Percentiles rank a stretch among this genome's conserved stretches.
These are phyloP conservation scores for Meiosimyza platycephala DNA, from an alignment of 2,888 invertebrate species.

Conservation along the genomic window DNA sequence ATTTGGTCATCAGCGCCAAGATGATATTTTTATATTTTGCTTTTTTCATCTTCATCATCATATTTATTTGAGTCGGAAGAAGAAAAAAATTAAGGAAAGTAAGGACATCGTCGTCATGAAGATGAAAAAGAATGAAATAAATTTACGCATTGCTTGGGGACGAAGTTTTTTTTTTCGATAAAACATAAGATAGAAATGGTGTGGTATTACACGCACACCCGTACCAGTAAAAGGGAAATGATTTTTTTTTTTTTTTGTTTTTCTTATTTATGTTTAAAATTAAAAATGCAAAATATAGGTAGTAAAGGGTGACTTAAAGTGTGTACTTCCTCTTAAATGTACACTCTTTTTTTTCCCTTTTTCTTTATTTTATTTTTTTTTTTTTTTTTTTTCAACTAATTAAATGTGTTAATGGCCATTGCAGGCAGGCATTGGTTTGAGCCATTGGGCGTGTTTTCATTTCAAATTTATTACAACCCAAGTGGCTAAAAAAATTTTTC, in stretches of 20 bases:
- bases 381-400: slow-evolving; percentile 24
- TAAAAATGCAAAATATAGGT: slow-evolving; percentile 19
- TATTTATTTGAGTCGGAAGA: neutral
- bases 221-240: neutral
- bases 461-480: neutral
- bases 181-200: neutral
- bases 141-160: slow-evolving; percentile 18
- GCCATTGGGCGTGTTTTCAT: no score
- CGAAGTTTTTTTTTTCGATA: neutral
- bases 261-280: slow-evolving; percentile 3
- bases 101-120: neutral
- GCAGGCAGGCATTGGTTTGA: neutral
- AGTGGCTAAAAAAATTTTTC: neutral
- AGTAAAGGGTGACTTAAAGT: neutral
- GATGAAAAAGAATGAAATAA: slow-evolving; percentile 4
- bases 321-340: slow-evolving; percentile 19
- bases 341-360: slow-evolving; percentile 27
- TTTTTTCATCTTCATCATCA: neutral
- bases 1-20: slow-evolving; percentile 20
- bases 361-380: slow-evolving; percentile 40
- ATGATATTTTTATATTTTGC: slow-evolving; percentile 6
- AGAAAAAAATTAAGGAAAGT: neutral
- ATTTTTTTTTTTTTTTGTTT: slow-evolving; percentile 29
- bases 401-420: slow-evolving; percentile 33
- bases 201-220: no score